Conservation (phyloP, 2,888 invertebrate species). For the Mechanitis mazaeus region DNA sequence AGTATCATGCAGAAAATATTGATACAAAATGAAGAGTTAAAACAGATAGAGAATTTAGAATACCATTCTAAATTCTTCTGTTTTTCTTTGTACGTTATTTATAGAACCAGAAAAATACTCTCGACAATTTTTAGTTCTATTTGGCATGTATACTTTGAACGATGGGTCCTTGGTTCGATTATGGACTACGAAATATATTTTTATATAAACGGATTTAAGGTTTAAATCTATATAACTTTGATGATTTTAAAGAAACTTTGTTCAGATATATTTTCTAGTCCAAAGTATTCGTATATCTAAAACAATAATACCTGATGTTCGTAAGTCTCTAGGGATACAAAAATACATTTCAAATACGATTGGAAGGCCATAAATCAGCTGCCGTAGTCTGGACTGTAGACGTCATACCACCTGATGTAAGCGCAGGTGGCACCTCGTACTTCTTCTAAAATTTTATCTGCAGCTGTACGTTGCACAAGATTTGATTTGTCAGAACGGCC, state of each 20-base stretch:
- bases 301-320: not conserved
- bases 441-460: conserved; percentile 16
- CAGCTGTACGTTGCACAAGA: not conserved
- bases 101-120: too few relatives aligned
- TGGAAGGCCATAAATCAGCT: conserved; percentile 24
- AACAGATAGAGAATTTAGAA: not conserved
- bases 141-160: too few relatives aligned
- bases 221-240: too few relatives aligned
- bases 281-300: not conserved
- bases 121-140: too few relatives aligned
- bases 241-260: too few relatives aligned
- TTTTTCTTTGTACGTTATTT: too few relatives aligned
- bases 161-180: too few relatives aligned
- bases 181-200: too few relatives aligned
- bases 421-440: conserved; percentile 22
- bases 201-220: too few relatives aligned
- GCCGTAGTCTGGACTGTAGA: conserved; percentile 21
- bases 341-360: conserved; percentile 21
- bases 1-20: not conserved
- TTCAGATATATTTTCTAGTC: too few relatives aligned
- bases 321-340: conserved; percentile 15
- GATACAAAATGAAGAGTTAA: conserved; percentile 1
- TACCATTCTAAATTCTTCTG: too few relatives aligned
- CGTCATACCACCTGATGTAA: conserved; percentile 22
- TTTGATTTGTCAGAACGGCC: too few relatives aligned